Evolutionary conservation across 1,140 invertebrate genomes (phyloP).

Genomic region (Drosophila sturtevanti): DNA sequence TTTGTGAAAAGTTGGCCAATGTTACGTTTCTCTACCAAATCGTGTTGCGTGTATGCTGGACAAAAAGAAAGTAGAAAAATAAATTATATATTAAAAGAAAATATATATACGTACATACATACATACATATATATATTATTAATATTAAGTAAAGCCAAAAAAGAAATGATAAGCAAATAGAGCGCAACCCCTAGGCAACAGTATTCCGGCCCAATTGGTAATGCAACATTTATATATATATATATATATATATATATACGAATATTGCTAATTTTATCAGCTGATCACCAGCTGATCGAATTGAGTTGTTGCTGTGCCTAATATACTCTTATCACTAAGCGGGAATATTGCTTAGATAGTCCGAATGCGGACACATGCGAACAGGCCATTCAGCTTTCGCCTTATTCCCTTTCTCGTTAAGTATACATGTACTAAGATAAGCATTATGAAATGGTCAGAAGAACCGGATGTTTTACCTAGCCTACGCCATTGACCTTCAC

Average conservation of each 20-base stretch:
- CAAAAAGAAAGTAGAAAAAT: not conserved
- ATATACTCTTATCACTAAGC: not conserved
- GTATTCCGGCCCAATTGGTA: not conserved
- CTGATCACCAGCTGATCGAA: slow-evolving; percentile 4
- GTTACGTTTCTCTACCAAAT: not conserved
- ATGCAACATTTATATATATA: no score
- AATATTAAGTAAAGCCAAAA: no score
- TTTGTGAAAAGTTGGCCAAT: no score
- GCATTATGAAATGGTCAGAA: no score
- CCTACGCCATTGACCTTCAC: no score
- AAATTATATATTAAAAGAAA: not conserved
- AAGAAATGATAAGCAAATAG: not conserved
- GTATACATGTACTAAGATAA: no score
- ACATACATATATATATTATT: no score
- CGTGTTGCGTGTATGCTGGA: slow-evolving; percentile 4
- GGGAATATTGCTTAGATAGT: slow-evolving; percentile 1
- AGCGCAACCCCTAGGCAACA: not conserved
- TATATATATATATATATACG: no score
- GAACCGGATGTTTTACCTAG: not conserved
- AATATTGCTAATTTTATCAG: not conserved
- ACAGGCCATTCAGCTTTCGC: not conserved
- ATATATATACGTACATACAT: no score
- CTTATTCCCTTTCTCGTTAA: no score
- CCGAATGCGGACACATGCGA: not conserved
- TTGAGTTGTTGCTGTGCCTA: not conserved